phyloP scores from a whole-genome alignment of 2,888 invertebrate species.

The Agriopis leucophaearia region DNA sequence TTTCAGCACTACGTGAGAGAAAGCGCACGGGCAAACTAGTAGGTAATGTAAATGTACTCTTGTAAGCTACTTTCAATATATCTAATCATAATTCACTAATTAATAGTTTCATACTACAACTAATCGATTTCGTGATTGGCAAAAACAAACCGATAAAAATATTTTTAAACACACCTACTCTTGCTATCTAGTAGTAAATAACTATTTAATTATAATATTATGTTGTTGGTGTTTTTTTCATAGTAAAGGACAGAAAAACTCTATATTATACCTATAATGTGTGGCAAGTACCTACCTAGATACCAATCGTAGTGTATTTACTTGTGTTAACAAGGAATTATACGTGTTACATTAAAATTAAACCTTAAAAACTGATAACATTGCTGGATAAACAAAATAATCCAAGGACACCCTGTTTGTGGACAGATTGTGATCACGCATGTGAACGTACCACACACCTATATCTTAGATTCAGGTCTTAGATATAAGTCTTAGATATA shows the following conservation, averaged over 20 bases:
- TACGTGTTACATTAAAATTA: background rate
- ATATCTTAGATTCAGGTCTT: too few relatives aligned
- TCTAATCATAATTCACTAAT: too few relatives aligned
- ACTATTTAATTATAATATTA: background rate
- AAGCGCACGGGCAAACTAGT: too few relatives aligned
- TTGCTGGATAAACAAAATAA: conserved; percentile 3
- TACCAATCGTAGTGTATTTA: background rate
- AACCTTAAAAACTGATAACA: conserved; percentile 2
- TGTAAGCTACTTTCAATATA: too few relatives aligned
- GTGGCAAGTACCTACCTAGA: background rate
- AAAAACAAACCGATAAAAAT: too few relatives aligned
- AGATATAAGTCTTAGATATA: too few relatives aligned
- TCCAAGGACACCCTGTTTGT: background rate
- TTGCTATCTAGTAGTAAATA: background rate
- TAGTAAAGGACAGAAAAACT: background rate
- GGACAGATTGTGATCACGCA: background rate
- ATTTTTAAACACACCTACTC: background rate
- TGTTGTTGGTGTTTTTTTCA: background rate
- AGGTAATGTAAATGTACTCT: too few relatives aligned
- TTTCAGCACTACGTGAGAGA: too few relatives aligned
- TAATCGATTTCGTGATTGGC: too few relatives aligned
- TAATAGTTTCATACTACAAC: too few relatives aligned
- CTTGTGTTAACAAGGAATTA: conserved; percentile 12
- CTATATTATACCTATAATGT: background rate
- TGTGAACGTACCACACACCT: too few relatives aligned